Base-by-base conservation (phyloP, 2,888 invertebrate genomes). In the Andrena bicolor region DNA sequence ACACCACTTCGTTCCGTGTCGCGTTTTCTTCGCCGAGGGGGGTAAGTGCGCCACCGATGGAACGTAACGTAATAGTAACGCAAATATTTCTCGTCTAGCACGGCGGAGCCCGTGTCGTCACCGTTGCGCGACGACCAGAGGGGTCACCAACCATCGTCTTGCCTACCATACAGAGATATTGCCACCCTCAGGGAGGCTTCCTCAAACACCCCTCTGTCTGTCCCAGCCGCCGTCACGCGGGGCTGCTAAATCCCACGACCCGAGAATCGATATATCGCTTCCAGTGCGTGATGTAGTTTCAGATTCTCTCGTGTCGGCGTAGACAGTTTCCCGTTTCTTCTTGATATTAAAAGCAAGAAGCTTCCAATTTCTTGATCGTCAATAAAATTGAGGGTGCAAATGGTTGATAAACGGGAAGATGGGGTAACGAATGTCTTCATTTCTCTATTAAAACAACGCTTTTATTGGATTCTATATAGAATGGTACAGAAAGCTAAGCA, bases 121-220 rank as follows among this genome's bases (percentile, higher is more conserved):
- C 30, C 69, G 64, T 63, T 68, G 48, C 60, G 41, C 68, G 41
- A 41, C 63, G 32, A 51, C 20, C 53, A 73, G 78, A 80, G 82
- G 76, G 83, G 84, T 71, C 87, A 82, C 75, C 80, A 88, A 77
- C 87, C 90, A 81, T 81, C 76, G 82, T 58, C 82, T 82, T 68
- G 86, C 89, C 88, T 89, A 89, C 84, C 87, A 79, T 86, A 82
- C 83, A 88, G 87, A 90, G 88, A 89, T 90, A 90, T 91, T 90
- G 86, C 83, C 80, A 85, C 71, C 79, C 74, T 70, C 60, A 65
- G 76, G 64, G 69, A 68, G 70, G 68, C 77, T 78, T 77, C 76
- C 66, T 66, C 75, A 72, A 70, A 61, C 65, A 80, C 53, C 63
- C 41, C 56, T 66, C 78, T 49, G 71, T 66, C 64, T 63, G 53